Evolutionary conservation across 1,140 invertebrate genomes (phyloP).

Genomic region (Bombus picipes): DNA sequence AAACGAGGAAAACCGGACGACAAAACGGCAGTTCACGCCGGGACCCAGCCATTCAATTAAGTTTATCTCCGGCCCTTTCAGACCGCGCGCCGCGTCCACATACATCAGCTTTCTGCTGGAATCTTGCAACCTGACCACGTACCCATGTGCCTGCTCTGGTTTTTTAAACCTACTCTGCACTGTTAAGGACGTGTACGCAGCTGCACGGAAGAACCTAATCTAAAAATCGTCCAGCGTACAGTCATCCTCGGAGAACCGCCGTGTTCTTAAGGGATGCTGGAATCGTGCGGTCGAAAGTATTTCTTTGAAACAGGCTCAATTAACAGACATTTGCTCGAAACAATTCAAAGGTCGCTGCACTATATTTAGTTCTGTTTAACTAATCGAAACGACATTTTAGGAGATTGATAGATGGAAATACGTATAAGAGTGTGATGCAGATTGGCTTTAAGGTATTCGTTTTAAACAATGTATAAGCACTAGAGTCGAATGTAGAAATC

Average conservation of each 20-base stretch:
- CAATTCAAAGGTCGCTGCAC: not conserved
- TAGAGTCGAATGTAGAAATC: not conserved
- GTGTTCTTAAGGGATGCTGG: not conserved
- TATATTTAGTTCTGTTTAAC: too few species aligned
- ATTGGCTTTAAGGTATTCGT: too few species aligned
- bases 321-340: not conserved
- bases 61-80: constrained; percentile 59
- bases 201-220: not conserved
- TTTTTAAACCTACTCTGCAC: constrained; percentile 1
- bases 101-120: constrained; percentile 30
- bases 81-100: constrained; percentile 35
- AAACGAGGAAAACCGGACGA: constrained; percentile 48
- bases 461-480: too few species aligned
- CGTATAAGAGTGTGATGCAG: too few species aligned
- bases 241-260: not conserved
- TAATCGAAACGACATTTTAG: too few species aligned
- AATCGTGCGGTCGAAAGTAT: not conserved
- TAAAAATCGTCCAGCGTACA: not conserved
- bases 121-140: constrained; percentile 51
- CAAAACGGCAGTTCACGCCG: constrained; percentile 56
- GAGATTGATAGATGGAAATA: too few species aligned
- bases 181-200: not conserved
- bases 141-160: not conserved
- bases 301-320: not conserved
- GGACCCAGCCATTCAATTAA: constrained; percentile 65